Percentiles rank a stretch among this genome's conserved stretches.
phyloP scores from a whole-genome alignment of 2,888 invertebrate species.

The Leuctra nigra region DNA sequence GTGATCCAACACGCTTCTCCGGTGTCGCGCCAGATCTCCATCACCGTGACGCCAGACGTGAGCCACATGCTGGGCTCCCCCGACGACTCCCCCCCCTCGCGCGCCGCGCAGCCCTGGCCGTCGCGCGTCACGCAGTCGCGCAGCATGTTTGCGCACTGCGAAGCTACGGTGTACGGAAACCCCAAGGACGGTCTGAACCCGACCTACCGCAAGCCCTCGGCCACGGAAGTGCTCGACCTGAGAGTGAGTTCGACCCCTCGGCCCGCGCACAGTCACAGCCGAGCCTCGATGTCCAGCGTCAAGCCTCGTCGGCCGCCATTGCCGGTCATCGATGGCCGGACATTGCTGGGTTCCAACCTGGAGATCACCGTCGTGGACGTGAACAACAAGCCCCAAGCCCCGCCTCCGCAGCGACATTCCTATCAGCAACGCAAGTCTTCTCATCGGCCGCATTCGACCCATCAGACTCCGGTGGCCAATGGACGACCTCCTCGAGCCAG shows the following conservation, averaged over 20 bases:
- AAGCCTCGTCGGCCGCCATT: constrained; percentile 32
- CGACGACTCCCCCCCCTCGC: constrained; percentile 31
- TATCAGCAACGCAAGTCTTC: constrained; percentile 10
- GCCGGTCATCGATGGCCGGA: constrained; percentile 42
- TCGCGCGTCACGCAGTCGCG: constrained; percentile 48
- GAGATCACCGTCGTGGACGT: constrained; percentile 62
- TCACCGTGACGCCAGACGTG: constrained; percentile 45
- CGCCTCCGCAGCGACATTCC: neutral
- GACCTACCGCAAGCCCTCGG: constrained; percentile 30
- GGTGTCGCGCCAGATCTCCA: constrained; percentile 35
- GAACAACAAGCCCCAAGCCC: constrained; percentile 33
- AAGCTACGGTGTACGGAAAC: constrained; percentile 59
- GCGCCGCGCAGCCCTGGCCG: constrained; percentile 23
- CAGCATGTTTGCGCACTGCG: constrained; percentile 47
- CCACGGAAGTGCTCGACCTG: constrained; percentile 55
- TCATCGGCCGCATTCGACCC: constrained; percentile 25
- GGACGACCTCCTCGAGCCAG: neutral
- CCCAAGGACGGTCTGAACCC: constrained; percentile 59
- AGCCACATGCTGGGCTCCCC: constrained; percentile 39
- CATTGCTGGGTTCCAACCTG: constrained; percentile 53
- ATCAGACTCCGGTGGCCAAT: neutral
- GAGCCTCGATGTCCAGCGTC: too few relatives aligned
- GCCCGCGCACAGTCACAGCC: constrained; percentile 44
- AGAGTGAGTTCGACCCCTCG: constrained; percentile 48
- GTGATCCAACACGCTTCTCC: constrained; percentile 40